A percentile compares a stretch with the other conserved stretches of the same genome.
phyloP scores from a whole-genome alignment of 2,888 invertebrate genomes.

The Bibio marci region DNA sequence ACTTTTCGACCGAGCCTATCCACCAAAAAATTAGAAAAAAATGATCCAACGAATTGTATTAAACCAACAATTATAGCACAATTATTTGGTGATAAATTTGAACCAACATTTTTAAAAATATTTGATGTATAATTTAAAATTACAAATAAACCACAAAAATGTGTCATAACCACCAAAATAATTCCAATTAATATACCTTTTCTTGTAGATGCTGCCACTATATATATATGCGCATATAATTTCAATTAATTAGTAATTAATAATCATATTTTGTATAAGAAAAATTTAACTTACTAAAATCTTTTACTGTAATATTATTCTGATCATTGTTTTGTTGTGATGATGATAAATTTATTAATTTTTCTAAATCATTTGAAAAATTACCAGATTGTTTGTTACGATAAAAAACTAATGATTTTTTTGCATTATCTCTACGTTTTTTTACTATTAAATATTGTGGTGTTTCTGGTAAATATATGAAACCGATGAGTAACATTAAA shows the following conservation, averaged over 20 bases:
- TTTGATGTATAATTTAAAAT: conserved; percentile 23
- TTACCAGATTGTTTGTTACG: too few relatives aligned
- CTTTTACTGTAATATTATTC: too few relatives aligned
- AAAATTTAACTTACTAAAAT: too few relatives aligned
- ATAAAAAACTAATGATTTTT: conserved; percentile 9
- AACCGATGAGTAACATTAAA: conserved; percentile 4
- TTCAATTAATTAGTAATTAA: too few relatives aligned
- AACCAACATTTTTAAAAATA: conserved; percentile 20
- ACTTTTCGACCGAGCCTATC: conserved; percentile 17
- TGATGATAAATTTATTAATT: too few relatives aligned
- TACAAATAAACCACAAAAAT: conserved; percentile 20
- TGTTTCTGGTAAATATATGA: conserved; percentile 10
- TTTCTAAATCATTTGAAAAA: too few relatives aligned
- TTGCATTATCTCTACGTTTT: conserved; percentile 6
- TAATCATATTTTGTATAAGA: too few relatives aligned
- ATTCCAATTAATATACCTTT: conserved; percentile 14
- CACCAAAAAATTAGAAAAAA: conserved; percentile 18
- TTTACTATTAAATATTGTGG: conserved; percentile 9
- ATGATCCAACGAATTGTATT: conserved; percentile 21
- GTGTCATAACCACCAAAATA: conserved; percentile 17
- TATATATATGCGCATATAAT: too few relatives aligned
- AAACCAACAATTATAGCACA: conserved; percentile 22
- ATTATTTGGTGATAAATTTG: conserved; percentile 19
- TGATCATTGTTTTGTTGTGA: too few relatives aligned
- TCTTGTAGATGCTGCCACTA: background rate